phyloP scores from a whole-genome alignment of 92 coral and sea anemone genomes.

The Palythoa grandis region DNA sequence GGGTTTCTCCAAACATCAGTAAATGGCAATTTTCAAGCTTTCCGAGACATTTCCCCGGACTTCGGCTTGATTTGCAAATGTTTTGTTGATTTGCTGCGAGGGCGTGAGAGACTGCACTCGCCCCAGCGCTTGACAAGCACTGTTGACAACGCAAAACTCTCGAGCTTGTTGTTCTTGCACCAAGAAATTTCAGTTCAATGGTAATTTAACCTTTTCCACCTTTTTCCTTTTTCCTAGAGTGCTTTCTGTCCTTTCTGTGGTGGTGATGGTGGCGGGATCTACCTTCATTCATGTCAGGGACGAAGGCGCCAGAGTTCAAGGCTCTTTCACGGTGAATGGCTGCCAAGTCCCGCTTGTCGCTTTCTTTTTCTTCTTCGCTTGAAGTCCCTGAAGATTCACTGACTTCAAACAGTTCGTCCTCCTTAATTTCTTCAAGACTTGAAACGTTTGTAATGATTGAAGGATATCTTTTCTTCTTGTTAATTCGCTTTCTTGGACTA shows the following conservation, averaged over 20 bases:
- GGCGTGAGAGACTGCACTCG: slow-evolving; percentile 5
- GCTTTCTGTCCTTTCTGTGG: slow-evolving; percentile 42
- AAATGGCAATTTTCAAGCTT: not conserved
- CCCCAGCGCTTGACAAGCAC: not conserved
- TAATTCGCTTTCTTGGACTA: slow-evolving; percentile 35
- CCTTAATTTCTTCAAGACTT: slow-evolving; percentile 42
- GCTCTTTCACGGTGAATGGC: slow-evolving; percentile 95
- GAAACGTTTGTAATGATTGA: slow-evolving; percentile 33
- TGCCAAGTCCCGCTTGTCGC: slow-evolving; percentile 72
- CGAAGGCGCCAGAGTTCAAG: slow-evolving; percentile 66
- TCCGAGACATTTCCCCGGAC: not conserved
- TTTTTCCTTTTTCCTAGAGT: slow-evolving; percentile 32
- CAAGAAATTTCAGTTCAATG: slow-evolving; percentile 5
- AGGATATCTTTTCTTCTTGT: slow-evolving; percentile 42
- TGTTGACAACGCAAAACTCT: not conserved
- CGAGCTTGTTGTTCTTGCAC: not conserved
- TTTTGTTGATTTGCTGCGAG: slow-evolving; percentile 8
- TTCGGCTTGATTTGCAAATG: not conserved
- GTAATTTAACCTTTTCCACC: slow-evolving; percentile 9
- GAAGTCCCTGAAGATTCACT: slow-evolving; percentile 44
- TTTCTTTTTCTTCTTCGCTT: slow-evolving; percentile 50
- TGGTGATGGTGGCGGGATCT: slow-evolving; percentile 64
- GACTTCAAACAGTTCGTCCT: slow-evolving; percentile 39
- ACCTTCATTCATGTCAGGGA: slow-evolving; percentile 64
- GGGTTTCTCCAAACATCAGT: not conserved